Evolutionary conservation across 2,888 invertebrate species (phyloP).

Genomic region (Dynastes maya): DNA sequence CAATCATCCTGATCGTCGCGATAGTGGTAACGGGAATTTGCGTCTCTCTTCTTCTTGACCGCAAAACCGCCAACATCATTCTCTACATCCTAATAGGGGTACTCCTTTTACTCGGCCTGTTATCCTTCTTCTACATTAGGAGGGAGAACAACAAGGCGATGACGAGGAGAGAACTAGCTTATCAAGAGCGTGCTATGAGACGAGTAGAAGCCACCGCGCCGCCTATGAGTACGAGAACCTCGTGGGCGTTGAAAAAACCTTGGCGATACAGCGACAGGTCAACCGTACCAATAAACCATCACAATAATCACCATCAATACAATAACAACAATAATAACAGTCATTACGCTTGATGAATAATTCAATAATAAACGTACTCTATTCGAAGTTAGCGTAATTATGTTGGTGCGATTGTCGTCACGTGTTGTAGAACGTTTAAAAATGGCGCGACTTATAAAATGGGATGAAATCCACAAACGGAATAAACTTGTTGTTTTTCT

Average conservation of each 20-base stretch:
- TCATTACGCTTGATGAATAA: constrained; percentile 34
- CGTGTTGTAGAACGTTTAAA: too few species aligned
- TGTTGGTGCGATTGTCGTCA: constrained; percentile 2
- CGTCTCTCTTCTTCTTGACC: constrained; percentile 57
- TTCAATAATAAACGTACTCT: neutral
- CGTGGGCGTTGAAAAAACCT: constrained; percentile 58
- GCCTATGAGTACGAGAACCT: constrained; percentile 56
- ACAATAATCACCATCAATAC: constrained; percentile 16
- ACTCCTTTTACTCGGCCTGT: constrained; percentile 58
- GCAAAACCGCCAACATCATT: constrained; percentile 58
- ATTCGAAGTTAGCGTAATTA: neutral
- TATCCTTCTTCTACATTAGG: constrained; percentile 59
- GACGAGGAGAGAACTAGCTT: constrained; percentile 58
- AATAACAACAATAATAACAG: constrained; percentile 37
- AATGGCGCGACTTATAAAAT: too few species aligned
- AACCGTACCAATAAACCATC: constrained; percentile 49
- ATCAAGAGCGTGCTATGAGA: constrained; percentile 56
- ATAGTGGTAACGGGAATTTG: constrained; percentile 60
- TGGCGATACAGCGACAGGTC: constrained; percentile 55
- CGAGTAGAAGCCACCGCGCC: constrained; percentile 56
- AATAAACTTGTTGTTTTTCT: too few species aligned
- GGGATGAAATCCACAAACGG: too few species aligned
- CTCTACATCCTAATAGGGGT: constrained; percentile 58
- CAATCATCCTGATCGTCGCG: constrained; percentile 57
- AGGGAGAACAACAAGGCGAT: constrained; percentile 58